These are phyloP conservation scores for Pterophyllum scalare DNA, from an alignment of 2,113 vertebrate species.

Conservation along the genomic window DNA sequence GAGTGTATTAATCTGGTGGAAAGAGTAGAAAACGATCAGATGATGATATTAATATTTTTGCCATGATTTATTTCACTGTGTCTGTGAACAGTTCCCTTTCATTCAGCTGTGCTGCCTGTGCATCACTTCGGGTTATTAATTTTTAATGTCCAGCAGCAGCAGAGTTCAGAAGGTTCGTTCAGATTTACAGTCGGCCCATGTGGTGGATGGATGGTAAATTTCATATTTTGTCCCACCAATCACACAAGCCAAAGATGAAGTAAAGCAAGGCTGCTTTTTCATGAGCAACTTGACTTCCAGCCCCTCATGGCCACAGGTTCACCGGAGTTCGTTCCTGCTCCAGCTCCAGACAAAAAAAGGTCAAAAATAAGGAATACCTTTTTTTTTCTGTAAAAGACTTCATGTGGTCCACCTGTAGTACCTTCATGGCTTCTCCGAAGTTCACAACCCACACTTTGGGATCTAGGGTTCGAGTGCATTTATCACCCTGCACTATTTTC, in stretches of 20 bases:
- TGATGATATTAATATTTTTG: background rate
- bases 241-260: background rate
- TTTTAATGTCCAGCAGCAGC: background rate
- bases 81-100: background rate
- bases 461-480: background rate
- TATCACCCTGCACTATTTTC: background rate
- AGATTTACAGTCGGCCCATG: background rate
- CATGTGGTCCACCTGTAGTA: background rate
- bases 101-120: background rate
- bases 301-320: too few relatives aligned
- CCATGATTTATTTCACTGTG: background rate
- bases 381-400: background rate
- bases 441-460: background rate
- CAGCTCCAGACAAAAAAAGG: background rate
- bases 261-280: background rate
- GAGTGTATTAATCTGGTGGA: too few relatives aligned
- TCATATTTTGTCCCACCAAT: background rate
- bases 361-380: too few relatives aligned
- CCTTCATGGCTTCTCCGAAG: background rate
- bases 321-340: background rate
- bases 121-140: background rate
- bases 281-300: background rate
- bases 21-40: background rate
- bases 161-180: background rate
- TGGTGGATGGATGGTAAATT: background rate